Evolutionary conservation across 2,797 vertebrate genomes (phyloP).

Genomic region (Bradypus variegatus): DNA sequence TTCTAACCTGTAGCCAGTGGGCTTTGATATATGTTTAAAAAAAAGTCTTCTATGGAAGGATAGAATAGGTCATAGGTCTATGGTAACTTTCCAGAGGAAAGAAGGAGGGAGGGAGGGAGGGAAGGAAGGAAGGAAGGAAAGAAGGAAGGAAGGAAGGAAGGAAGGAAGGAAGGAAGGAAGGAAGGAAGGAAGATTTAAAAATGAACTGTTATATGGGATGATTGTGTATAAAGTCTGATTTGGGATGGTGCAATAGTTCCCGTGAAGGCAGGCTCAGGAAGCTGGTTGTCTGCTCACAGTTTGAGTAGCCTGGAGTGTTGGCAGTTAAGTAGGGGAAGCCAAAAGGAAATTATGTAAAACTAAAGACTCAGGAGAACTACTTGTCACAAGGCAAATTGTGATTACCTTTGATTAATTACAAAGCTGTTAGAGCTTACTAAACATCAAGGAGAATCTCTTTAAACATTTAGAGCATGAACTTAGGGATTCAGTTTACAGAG

Average conservation of each 20-base stretch:
- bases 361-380: constrained; percentile 31
- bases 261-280: background rate
- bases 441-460: constrained; percentile 14
- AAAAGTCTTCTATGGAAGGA: background rate
- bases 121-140: too few species aligned
- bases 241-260: background rate
- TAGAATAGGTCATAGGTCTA: background rate
- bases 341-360: constrained; percentile 41
- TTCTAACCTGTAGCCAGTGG: background rate
- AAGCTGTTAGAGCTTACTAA: constrained; percentile 8
- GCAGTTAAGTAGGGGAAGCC: background rate
- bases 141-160: too few species aligned
- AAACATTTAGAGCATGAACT: background rate
- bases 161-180: background rate
- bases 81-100: background rate
- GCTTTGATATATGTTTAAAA: background rate
- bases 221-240: background rate
- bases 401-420: constrained; percentile 41
- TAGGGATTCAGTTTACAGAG: background rate
- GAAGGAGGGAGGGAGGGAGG: too few species aligned
- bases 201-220: too few species aligned
- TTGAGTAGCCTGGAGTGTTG: constrained; percentile 30
- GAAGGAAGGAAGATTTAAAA: background rate
- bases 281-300: background rate
- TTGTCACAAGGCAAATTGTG: constrained; percentile 11